These are phyloP conservation scores for Heliothis subflexa DNA, from an alignment of 1,140 invertebrate species.

Conservation along the genomic window DNA sequence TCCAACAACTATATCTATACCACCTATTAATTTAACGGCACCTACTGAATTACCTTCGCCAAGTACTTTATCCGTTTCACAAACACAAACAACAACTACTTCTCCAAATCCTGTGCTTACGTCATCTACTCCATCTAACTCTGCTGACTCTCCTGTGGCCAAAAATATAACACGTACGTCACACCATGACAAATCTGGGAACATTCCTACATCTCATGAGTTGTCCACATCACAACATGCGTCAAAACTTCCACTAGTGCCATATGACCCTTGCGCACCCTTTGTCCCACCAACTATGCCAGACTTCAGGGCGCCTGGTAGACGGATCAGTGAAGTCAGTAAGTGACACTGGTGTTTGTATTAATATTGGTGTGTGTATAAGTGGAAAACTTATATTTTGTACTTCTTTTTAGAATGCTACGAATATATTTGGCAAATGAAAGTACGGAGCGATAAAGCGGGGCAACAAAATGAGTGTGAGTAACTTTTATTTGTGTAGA, in stretches of 20 bases:
- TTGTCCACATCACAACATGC: background rate
- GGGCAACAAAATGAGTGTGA: conserved; percentile 53
- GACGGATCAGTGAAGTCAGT: conserved; percentile 65
- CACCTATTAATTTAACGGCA: background rate
- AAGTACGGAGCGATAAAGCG: conserved; percentile 48
- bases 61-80: background rate
- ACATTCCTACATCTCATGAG: background rate
- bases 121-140: no score
- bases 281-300: conserved; percentile 54
- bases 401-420: conserved; percentile 63
- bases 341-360: conserved; percentile 42
- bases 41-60: background rate
- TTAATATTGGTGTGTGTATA: background rate
- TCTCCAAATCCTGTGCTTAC: no score
- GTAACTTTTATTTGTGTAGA: conserved; percentile 3
- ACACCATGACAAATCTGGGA: background rate
- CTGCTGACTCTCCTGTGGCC: no score
- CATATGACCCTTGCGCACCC: conserved; percentile 35
- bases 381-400: background rate
- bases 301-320: conserved; percentile 56
- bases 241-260: background rate
- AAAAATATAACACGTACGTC: background rate
- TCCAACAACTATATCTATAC: background rate
- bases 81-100: background rate
- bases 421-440: conserved; percentile 63